Percentiles rank a stretch among this genome's conserved stretches.
Evolutionary conservation across 2,888 invertebrate species (phyloP).

Genomic region (Venusia cambrica): DNA sequence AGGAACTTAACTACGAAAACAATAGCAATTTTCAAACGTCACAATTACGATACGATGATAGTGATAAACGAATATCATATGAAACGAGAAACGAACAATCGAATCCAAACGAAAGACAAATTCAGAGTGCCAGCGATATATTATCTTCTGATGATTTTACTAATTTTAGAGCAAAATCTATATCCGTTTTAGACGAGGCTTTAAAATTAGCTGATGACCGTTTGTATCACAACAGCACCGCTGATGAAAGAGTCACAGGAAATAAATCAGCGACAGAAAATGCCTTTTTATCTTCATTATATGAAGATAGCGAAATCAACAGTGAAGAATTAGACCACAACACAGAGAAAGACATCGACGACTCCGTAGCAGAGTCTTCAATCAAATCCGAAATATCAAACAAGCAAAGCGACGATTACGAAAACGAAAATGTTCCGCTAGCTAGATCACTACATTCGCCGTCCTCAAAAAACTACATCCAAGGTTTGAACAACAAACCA

Average conservation of each 20-base stretch:
- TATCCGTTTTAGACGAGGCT: conserved; percentile 27
- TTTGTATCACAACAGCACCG: conserved; percentile 14
- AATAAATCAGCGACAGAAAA: conserved; percentile 24
- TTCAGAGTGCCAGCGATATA: conserved; percentile 21
- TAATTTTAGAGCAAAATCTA: conserved; percentile 13
- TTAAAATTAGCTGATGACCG: conserved; percentile 24
- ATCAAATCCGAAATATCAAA: conserved; percentile 44
- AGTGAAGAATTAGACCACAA: conserved; percentile 10
- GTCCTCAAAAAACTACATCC: conserved; percentile 51
- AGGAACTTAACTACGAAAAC: conserved; percentile 52
- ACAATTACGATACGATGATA: conserved; percentile 45
- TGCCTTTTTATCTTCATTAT: conserved; percentile 15
- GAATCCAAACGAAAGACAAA: conserved; percentile 12
- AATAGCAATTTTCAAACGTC: conserved; percentile 73
- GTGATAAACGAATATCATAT: conserved; percentile 11
- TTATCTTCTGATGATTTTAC: conserved; percentile 19
- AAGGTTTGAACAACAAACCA: conserved; percentile 43
- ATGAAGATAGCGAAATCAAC: conserved; percentile 12
- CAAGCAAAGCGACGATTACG: conserved; percentile 37
- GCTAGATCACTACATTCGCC: conserved; percentile 50
- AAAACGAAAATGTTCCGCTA: conserved; percentile 47
- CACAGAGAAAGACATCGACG: conserved; percentile 38
- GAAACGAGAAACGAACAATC: conserved; percentile 19
- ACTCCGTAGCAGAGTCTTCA: conserved; percentile 56
- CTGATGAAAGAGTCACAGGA: conserved; percentile 17